Percentiles rank a stretch among this genome's conserved stretches.
Evolutionary conservation across 2,888 invertebrate genomes (phyloP).

Genomic region (Brachynemurus nebulosus): DNA sequence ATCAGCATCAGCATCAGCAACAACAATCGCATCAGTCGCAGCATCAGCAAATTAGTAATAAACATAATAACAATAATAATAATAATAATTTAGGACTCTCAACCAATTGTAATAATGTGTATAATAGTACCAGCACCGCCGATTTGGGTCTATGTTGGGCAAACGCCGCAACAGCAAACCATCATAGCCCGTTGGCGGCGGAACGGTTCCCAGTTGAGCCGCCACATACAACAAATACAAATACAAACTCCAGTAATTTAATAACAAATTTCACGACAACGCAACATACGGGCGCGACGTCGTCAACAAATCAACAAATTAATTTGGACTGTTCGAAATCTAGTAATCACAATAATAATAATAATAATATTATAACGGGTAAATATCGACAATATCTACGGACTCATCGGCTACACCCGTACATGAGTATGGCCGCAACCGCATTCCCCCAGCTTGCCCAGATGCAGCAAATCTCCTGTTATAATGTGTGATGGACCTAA

Average conservation of each 20-base stretch:
- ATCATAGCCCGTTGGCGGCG: conserved; percentile 29
- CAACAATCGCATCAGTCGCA: conserved; percentile 20
- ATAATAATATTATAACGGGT: conserved; percentile 33
- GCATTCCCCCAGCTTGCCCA: conserved; percentile 38
- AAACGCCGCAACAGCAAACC: conserved; percentile 29
- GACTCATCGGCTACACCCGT: conserved; percentile 42
- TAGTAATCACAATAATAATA: conserved; percentile 14
- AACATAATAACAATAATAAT: neutral
- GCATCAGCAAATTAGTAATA: conserved; percentile 23
- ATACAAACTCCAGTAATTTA: neutral
- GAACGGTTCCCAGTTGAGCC: conserved; percentile 8
- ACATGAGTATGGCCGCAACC: conserved; percentile 34
- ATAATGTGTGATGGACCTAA: conserved; percentile 38
- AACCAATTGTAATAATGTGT: conserved; percentile 14
- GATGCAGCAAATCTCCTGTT: conserved; percentile 42
- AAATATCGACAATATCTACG: conserved; percentile 44
- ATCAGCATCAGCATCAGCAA: conserved; percentile 9
- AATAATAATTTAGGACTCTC: conserved; percentile 21
- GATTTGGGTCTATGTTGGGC: conserved; percentile 24
- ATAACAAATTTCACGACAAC: neutral
- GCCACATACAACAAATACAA: conserved; percentile 2
- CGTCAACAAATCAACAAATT: no score
- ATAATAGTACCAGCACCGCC: conserved; percentile 17
- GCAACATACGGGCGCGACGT: neutral
- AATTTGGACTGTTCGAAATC: neutral